phyloP scores from a whole-genome alignment of 37 sponge, comb jelly and placozoan species.

The Theonella swinhoei region DNA sequence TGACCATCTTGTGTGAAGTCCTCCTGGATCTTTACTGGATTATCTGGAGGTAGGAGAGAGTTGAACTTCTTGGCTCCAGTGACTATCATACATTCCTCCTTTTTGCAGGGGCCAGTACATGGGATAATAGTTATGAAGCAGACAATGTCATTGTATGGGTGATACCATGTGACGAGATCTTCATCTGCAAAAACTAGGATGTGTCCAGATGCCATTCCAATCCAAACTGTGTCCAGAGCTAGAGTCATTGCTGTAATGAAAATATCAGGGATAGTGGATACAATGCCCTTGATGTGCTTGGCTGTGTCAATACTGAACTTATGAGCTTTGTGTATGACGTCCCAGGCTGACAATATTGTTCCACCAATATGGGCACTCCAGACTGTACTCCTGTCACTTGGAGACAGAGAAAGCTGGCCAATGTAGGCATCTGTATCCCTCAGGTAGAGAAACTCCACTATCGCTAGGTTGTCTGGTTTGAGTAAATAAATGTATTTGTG shows the following conservation, averaged over 20 bases:
- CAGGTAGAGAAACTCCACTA: conserved; percentile 27
- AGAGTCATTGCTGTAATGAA: conserved; percentile 64
- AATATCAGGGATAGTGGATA: neutral
- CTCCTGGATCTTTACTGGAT: too few species aligned
- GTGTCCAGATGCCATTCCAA: conserved; percentile 77
- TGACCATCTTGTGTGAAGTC: too few species aligned
- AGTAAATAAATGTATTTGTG: conserved; percentile 52
- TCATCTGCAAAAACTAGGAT: conserved; percentile 62
- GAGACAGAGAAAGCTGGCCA: conserved; percentile 39
- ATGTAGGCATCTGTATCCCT: conserved; percentile 22
- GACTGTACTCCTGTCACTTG: conserved; percentile 23
- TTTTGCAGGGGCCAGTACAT: conserved; percentile 53
- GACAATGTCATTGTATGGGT: conserved; percentile 53
- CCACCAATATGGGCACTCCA: conserved; percentile 79
- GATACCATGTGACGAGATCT: conserved; percentile 34
- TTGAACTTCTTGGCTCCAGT: conserved; percentile 62
- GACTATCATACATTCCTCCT: conserved; percentile 65
- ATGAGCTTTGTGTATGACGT: conserved; percentile 30
- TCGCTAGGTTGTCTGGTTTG: conserved; percentile 34
- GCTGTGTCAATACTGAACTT: conserved; percentile 26
- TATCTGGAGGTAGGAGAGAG: conserved; percentile 20
- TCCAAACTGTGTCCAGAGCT: conserved; percentile 78
- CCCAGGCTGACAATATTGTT: conserved; percentile 56
- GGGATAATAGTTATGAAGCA: conserved; percentile 49
- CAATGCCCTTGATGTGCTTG: neutral